Conservation (phyloP, 2,113 vertebrate genomes). For the Carollia perspicillata region DNA sequence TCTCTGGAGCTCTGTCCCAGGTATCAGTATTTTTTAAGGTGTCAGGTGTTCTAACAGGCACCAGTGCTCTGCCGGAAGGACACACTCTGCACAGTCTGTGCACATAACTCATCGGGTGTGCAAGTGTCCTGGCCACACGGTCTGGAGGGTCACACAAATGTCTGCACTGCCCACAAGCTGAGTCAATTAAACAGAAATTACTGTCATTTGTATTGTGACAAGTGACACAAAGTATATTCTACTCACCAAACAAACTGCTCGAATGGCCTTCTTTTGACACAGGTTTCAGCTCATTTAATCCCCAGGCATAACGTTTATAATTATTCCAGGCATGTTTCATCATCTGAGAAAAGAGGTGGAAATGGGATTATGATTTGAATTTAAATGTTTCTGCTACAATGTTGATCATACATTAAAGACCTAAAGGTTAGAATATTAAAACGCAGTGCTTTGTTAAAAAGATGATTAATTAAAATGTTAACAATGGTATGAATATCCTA, state of each 20-base stretch:
- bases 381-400: constrained; percentile 7
- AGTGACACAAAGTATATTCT: constrained; percentile 62
- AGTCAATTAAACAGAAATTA: not conserved
- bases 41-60: not conserved
- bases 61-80: not conserved
- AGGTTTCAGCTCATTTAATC: constrained; percentile 96
- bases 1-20: not conserved
- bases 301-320: constrained; percentile 96
- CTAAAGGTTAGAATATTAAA: constrained; percentile 42
- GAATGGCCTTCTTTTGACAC: constrained; percentile 97
- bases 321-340: constrained; percentile 98
- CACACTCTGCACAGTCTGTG: not conserved
- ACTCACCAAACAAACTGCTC: constrained; percentile 99
- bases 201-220: constrained; percentile 34
- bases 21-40: not conserved
- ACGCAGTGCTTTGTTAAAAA: constrained; percentile 53
- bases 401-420: constrained; percentile 30
- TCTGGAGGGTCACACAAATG: not conserved
- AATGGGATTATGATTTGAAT: constrained; percentile 71
- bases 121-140: constrained; percentile 4
- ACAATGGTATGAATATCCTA: not conserved
- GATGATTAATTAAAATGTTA: constrained; percentile 5
- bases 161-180: not conserved
- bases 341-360: constrained; percentile 88
- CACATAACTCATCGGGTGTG: not conserved